Percentiles rank a stretch among this genome's conserved stretches.
phyloP scores from a whole-genome alignment of 1,140 invertebrate species.

The Drosophila asahinai region DNA sequence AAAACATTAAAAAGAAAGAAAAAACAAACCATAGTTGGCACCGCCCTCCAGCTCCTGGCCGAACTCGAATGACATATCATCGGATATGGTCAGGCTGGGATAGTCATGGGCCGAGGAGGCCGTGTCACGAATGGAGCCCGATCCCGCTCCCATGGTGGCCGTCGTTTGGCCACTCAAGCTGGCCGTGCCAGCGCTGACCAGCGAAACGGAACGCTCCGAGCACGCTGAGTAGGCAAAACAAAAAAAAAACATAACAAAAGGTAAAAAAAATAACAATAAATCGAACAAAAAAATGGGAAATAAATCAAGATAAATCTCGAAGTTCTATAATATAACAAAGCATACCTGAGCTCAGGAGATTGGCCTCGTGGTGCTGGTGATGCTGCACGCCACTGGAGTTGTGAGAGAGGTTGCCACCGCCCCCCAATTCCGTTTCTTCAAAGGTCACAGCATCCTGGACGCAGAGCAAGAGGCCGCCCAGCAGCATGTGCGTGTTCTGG shows the following conservation, averaged over 20 bases:
- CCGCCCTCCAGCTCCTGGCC: conserved; percentile 77
- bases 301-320: conserved; percentile 2
- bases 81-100: conserved; percentile 81
- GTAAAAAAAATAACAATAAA: conserved; percentile 41
- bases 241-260: conserved; percentile 43
- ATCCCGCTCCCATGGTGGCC: conserved; percentile 56
- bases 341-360: conserved; percentile 91
- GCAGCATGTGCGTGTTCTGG: conserved; percentile 95
- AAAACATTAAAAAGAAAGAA: conserved; percentile 3
- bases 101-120: conserved; percentile 75
- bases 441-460: conserved; percentile 93
- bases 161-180: conserved; percentile 78
- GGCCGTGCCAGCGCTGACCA: conserved; percentile 75
- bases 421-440: conserved; percentile 88
- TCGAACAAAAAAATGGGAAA: conserved; percentile 32
- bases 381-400: conserved; percentile 77
- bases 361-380: conserved; percentile 86
- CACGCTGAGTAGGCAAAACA: conserved; percentile 60
- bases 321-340: conserved; percentile 1
- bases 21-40: conserved; percentile 70
- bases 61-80: conserved; percentile 84
- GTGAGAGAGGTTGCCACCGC: conserved; percentile 81
- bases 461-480: conserved; percentile 92
- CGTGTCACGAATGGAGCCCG: conserved; percentile 67
- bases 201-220: conserved; percentile 82